Evolutionary conservation across 2,797 vertebrate species (phyloP), one percentile per base, ranked within the genome.

Genomic region (Malurus splendens): DNA sequence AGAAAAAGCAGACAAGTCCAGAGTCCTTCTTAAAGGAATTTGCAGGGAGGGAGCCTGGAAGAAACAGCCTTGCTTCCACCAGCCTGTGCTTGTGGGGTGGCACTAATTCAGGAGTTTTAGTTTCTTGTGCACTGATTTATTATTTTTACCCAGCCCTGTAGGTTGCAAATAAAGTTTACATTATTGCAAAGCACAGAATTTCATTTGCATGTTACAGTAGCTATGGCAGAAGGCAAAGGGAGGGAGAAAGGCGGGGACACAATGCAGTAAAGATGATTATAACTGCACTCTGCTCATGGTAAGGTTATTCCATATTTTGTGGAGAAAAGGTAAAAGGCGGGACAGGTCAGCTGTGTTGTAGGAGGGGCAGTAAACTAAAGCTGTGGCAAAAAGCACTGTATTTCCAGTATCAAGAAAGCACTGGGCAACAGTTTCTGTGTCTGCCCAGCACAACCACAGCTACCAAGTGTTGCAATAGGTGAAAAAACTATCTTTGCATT

Each of bases 351-450:
- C 18, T 44, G 15, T 50, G 30, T 28, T 33, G 30, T 33, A 76
- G 0, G 4, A 38, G 60, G 82, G 25, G 23, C 42, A 74, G 23
- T 25, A 68, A 85, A 45, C 16, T 30, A 36, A 65, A 83, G 51
- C 36, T 5, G 4, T 42, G 45, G 59, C 66, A 83, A 32, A 38
- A 54, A 72, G 33, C 11, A 44, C 27, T 72, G 13, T 41, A 47
- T 16, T 77, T 90, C 28, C 47, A 71, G 17, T 20, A 72, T 14
- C 14, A 57, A 50, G 36, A 86, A 60, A 77, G 59, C 82, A 78
- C 30, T 28, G 60, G 55, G 66, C 47, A 75, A 74, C n/a, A 41
- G n/a, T 22, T 82, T 72, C 57, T 22, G 45, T 3, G 3, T 67
- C 79, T 74, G 47, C 12, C 32, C 72, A 71, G 47, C 28, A 55